Evolutionary conservation across 37 sponge, comb jelly and placozoan genomes (phyloP), one percentile per base, ranked within the genome.

Genomic region (Eunapius fragilis): DNA sequence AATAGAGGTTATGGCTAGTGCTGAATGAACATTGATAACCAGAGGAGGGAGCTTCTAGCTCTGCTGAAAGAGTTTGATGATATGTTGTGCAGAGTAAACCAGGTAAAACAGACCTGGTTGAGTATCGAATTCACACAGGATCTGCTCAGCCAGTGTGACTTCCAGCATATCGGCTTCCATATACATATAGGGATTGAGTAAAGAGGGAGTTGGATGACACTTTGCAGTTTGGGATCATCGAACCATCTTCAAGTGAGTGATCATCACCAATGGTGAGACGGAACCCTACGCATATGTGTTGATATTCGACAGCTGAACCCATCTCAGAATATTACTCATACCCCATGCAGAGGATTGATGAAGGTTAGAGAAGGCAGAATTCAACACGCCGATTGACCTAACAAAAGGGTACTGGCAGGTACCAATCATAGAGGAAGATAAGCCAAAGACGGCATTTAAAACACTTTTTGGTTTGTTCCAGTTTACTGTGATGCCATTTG

Each of bases 371-470:
- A 25, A 25, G 27, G 85, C 91, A 6, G 35, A 25, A 12, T 69
- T 80, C 68, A 78, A 84, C 70, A 68, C 88, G 1, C 90, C 87
- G 25, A 71, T 90, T 0, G 94, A 94, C 32, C 71, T 94, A 24
- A 41, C 85, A 14, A 94, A 84, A 45, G 94, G 94, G 10, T 94
- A 94, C 49, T 89, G 87, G 87, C 93, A 89, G 37, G 47, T 93
- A 34, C 86, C 89, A 26, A 13, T 93, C 76, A 47, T 72, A 23
- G 75, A 69, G 27, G 86, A 83, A 2, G 37, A 71, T 7, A 68
- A 49, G 37, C 67, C 77, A 73, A 80, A 89, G 58, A 89, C 82
- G 28, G 87, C 87, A 23, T 88, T 93, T 34, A 69, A 41, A 28
- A 85, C 83, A 0, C 93, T 87, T 4, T 80, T 71, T 34, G 93